These are phyloP conservation scores for Zeus faber DNA, from an alignment of 2,113 vertebrate genomes.

Conservation along the genomic window DNA sequence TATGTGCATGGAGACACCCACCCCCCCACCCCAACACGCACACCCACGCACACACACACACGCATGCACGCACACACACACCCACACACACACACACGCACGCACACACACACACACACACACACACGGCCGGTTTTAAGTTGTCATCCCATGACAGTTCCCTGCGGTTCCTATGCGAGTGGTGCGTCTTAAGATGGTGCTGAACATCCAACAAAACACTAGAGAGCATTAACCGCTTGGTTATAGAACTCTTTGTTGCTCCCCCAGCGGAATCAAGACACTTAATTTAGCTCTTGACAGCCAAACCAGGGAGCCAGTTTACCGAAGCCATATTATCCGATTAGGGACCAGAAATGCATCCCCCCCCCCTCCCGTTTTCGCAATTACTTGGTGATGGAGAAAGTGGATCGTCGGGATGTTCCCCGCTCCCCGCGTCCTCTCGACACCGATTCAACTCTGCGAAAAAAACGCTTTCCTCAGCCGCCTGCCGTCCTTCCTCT, in stretches of 20 bases:
- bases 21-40: neutral
- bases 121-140: too few species aligned
- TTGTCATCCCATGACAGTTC: too few species aligned
- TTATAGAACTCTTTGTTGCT: conserved; percentile 43
- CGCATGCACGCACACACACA: neutral
- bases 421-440: conserved; percentile 15
- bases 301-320: conserved; percentile 27
- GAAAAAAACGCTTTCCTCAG: too few species aligned
- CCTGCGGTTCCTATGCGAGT: conserved; percentile 43
- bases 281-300: conserved; percentile 66
- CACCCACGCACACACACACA: neutral
- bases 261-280: conserved; percentile 54
- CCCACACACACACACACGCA: conserved; percentile 4
- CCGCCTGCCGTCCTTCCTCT: too few species aligned
- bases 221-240: conserved; percentile 55
- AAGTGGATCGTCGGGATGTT: conserved; percentile 21
- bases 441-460: too few species aligned
- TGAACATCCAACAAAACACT: conserved; percentile 49
- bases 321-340: conserved; percentile 44
- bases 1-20: neutral
- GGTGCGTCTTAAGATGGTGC: conserved; percentile 55
- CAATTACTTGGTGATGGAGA: conserved; percentile 38
- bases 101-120: conserved; percentile 6
- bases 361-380: conserved; percentile 42
- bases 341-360: conserved; percentile 45